phyloP scores from a whole-genome alignment of 2,797 vertebrate genomes.

The Fringilla coelebs region DNA sequence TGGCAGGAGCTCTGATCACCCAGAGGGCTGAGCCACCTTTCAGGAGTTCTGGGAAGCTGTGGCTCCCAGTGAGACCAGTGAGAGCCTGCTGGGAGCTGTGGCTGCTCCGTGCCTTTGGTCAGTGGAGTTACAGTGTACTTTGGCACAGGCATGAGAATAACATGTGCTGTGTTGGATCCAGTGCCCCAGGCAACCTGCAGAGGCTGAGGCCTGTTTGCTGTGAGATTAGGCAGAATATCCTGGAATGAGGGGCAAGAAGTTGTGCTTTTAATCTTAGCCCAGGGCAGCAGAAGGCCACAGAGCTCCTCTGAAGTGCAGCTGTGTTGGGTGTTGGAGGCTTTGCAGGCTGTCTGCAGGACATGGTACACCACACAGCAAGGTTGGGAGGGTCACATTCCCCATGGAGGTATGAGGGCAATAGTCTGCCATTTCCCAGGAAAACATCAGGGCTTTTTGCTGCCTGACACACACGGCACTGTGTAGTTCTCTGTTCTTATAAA shows the following conservation, averaged over 20 bases:
- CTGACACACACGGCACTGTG: background rate
- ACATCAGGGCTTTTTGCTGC: background rate
- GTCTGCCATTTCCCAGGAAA: background rate
- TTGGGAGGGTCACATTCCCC: background rate
- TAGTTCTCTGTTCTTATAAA: background rate
- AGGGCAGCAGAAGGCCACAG: background rate
- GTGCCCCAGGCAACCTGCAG: background rate
- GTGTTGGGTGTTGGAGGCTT: background rate
- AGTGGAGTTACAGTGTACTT: background rate
- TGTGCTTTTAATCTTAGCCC: background rate
- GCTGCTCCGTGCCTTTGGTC: background rate
- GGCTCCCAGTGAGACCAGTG: background rate
- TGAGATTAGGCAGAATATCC: background rate
- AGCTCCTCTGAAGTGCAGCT: slow-evolving; percentile 28
- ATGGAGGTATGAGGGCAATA: background rate
- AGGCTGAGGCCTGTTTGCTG: background rate
- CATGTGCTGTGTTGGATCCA: background rate
- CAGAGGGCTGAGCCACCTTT: background rate
- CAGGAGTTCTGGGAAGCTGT: background rate
- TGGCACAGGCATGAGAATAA: background rate
- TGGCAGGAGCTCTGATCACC: background rate
- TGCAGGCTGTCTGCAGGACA: background rate
- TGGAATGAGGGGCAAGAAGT: background rate
- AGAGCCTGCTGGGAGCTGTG: background rate
- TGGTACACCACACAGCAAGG: background rate